Conservation (phyloP, 2,797 vertebrate species). For the Limosa lapponica region DNA sequence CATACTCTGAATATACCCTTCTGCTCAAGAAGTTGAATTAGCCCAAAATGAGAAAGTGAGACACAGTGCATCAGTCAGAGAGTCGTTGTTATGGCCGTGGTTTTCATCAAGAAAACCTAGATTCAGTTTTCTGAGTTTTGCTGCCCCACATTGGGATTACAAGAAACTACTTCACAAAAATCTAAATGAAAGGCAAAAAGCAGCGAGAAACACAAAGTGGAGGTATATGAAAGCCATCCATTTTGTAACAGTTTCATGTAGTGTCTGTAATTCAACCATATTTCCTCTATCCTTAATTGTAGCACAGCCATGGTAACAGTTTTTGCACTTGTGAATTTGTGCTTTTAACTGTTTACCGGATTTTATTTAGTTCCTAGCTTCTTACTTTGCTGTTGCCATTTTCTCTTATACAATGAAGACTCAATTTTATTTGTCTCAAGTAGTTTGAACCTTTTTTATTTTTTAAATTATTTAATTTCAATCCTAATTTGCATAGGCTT, state of each 20-base stretch:
- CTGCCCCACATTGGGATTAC: conserved; percentile 6
- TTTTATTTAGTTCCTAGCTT: background rate
- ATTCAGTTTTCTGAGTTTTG: conserved; percentile 26
- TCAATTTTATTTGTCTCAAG: background rate
- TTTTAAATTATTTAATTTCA: background rate
- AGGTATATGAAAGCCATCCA: background rate
- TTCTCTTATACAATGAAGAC: background rate
- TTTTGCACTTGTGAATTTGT: background rate
- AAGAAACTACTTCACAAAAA: background rate
- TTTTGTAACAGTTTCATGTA: background rate
- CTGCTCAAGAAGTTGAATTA: background rate
- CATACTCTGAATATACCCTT: background rate
- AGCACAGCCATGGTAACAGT: background rate
- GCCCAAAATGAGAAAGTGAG: background rate
- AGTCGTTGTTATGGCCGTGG: accelerated
- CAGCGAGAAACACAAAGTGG: background rate
- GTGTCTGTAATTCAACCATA: background rate
- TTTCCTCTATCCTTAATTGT: background rate
- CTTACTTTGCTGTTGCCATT: background rate
- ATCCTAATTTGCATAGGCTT: background rate
- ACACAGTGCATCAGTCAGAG: background rate
- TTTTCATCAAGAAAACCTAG: background rate
- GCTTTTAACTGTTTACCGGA: background rate
- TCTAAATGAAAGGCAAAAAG: background rate
- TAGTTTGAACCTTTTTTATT: background rate